These are phyloP conservation scores for Epizoanthus ramosus DNA, from an alignment of 92 coral and sea anemone species.

Conservation along the genomic window DNA sequence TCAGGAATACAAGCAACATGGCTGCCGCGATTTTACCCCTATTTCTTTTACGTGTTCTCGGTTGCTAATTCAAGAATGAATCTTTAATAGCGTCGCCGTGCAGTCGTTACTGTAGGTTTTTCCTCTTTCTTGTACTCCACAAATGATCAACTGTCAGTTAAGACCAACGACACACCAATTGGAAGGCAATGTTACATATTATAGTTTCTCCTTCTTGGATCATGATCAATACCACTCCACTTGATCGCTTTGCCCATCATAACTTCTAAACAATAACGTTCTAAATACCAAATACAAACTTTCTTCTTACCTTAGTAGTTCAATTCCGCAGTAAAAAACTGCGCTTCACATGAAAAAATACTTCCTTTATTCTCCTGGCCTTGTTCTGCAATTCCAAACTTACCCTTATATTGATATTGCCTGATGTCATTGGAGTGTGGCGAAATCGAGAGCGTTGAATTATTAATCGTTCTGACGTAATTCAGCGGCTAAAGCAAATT, in stretches of 20 bases:
- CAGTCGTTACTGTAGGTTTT: background rate
- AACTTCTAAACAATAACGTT: too few species aligned
- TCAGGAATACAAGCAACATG: constrained; percentile 17
- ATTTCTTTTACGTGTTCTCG: background rate
- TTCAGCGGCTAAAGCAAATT: constrained; percentile 12
- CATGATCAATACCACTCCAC: background rate
- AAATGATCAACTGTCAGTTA: background rate
- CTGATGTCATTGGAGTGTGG: constrained; percentile 47
- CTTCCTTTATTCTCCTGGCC: background rate
- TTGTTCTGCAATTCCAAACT: constrained; percentile 20
- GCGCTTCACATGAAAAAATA: constrained; percentile 25
- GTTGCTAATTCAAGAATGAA: background rate
- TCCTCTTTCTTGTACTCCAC: background rate
- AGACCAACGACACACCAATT: background rate
- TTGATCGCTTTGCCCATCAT: background rate
- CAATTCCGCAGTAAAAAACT: constrained; percentile 43
- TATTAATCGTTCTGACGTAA: constrained; percentile 40
- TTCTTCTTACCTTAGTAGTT: constrained; percentile 33
- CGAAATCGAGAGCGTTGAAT: constrained; percentile 13
- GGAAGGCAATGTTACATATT: too few species aligned
- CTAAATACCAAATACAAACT: background rate
- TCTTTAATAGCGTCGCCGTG: too few species aligned
- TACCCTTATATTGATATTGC: constrained; percentile 6
- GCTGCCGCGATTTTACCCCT: constrained; percentile 9
- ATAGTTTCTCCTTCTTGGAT: background rate